Base-by-base conservation (phyloP, 30 jellyfish, hydroid and myxozoan species). In the Turritopsis dohrnii region DNA sequence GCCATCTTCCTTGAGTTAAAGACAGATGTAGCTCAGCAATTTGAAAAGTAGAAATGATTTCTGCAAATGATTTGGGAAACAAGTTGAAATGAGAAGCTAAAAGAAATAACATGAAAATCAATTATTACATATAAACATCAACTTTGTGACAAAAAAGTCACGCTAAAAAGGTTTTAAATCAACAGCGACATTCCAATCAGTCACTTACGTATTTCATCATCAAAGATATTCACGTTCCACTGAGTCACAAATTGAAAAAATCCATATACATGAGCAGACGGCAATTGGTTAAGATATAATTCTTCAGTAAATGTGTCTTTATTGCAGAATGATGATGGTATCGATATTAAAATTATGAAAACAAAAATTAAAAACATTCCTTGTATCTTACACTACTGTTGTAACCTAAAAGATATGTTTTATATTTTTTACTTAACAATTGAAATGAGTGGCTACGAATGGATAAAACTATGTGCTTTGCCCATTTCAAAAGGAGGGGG, bases 1-100 rank as follows among this genome's bases (percentile, higher is more conserved):
- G 88, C 98, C 98, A 93, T 52, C 94, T 83, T 21, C 98, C 98
- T 66, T 93, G 98, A 0, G 98, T 88, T 52, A 93, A 25, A 0
- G 98, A 83, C 80, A 93, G 86, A 82, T 93, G 98, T 52, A 93
- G 79, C 81, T 93, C 98, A 0, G 83, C 85, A 18, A 93, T 90
- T 27, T 75, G 83, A 73, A 75, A 93, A 53, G 87, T 80, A 28
- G 84, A 69, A 18, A 93, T 71, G 1, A 93, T 93, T 85, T 93
- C 96, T 18, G 93, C 96, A 81, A 93, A 72, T 7, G 98, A 93
- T 75, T 93, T 93, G 27, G 98, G 98, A 86, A 93, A 93, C 29
- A 93, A 72, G 54, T 85, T 82, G 76, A 83, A 93, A 73, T 93
- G 98, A 23, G 87, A 54, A n/a, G 85, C 98, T 93, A 52, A 21